Conservation (phyloP, 1,140 invertebrate species). For the Trinorchestia longiramus region DNA sequence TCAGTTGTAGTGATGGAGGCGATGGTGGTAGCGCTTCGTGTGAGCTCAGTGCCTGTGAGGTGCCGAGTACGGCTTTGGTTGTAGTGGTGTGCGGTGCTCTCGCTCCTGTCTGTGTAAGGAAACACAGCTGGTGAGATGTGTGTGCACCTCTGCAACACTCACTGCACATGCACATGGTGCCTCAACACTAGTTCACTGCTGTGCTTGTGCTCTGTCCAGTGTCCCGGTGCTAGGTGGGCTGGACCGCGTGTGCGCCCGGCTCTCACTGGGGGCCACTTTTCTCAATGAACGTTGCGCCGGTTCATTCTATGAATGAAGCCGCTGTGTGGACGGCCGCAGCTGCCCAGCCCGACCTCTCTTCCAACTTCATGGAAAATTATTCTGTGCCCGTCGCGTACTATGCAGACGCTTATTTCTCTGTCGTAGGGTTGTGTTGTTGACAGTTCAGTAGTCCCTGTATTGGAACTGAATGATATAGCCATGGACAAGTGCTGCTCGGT, state of each 20-base stretch:
- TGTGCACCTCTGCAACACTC: not conserved
- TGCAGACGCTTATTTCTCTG: not conserved
- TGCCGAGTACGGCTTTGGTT: conserved; percentile 22
- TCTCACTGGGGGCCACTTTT: not conserved
- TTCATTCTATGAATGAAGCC: conserved; percentile 31
- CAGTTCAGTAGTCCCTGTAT: too few relatives aligned
- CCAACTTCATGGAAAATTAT: not conserved
- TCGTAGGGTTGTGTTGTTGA: not conserved
- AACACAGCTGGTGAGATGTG: not conserved
- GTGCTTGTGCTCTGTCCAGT: not conserved
- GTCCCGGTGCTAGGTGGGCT: not conserved
- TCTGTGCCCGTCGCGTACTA: not conserved
- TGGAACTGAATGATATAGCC: too few relatives aligned
- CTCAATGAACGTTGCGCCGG: conserved; percentile 34
- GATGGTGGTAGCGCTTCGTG: not conserved
- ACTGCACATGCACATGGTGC: not conserved
- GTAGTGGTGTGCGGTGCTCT: conserved; percentile 15
- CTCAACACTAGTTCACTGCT: not conserved
- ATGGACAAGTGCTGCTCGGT: too few relatives aligned
- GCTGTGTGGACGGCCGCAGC: not conserved
- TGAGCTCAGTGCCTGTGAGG: not conserved
- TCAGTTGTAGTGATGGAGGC: not conserved
- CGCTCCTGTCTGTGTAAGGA: not conserved
- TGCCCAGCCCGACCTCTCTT: not conserved
- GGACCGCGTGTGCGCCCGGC: not conserved